A percentile compares a stretch with the other conserved stretches of the same genome.
These are phyloP conservation scores for Xanthorhoe spadicearia DNA, from an alignment of 2,888 invertebrate genomes.

Conservation along the genomic window DNA sequence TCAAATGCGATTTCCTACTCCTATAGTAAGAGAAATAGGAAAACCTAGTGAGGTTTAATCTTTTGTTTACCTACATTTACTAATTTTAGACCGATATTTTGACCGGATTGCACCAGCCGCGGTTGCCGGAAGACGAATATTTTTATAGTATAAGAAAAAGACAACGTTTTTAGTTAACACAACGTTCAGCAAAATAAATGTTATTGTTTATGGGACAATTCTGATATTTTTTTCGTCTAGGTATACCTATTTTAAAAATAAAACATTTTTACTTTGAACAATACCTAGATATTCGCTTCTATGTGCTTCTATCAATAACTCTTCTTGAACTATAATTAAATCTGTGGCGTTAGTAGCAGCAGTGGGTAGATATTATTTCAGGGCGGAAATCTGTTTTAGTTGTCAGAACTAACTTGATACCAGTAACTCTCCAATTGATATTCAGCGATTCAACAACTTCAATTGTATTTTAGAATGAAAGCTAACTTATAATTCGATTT, in stretches of 20 bases:
- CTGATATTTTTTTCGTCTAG: too few relatives aligned
- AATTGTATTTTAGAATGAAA: background rate
- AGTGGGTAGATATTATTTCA: conserved; percentile 52
- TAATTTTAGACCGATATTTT: too few relatives aligned
- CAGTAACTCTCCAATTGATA: conserved; percentile 56
- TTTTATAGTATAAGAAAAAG: too few relatives aligned
- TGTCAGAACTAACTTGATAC: conserved; percentile 50
- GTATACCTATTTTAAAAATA: background rate
- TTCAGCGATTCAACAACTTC: conserved; percentile 54
- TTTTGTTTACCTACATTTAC: too few relatives aligned
- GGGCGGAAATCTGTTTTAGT: conserved; percentile 48
- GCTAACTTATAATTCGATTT: background rate
- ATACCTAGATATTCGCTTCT: background rate
- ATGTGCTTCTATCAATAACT: background rate
- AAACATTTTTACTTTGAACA: background rate
- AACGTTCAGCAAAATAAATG: background rate
- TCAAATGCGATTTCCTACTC: background rate
- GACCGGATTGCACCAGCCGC: too few relatives aligned
- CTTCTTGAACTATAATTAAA: background rate
- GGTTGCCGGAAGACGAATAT: too few relatives aligned
- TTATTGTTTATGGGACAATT: too few relatives aligned
- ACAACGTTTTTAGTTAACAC: background rate
- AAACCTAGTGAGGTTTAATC: too few relatives aligned
- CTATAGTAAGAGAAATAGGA: too few relatives aligned
- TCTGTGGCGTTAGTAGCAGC: conserved; percentile 32